These are phyloP conservation scores for Muschampia plurimacula DNA, from an alignment of 2,888 invertebrate species.

Conservation along the genomic window DNA sequence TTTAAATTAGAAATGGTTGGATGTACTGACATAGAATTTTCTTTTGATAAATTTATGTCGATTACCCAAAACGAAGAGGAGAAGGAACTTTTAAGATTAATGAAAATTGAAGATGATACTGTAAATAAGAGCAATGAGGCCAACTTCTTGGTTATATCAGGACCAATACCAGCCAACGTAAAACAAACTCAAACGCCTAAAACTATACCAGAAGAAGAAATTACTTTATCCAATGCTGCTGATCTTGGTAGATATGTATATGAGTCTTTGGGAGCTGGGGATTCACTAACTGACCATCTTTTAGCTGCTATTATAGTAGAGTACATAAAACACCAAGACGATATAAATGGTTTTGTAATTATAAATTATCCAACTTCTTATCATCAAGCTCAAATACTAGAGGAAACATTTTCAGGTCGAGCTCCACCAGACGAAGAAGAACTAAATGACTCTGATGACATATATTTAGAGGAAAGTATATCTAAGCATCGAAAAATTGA, in stretches of 20 bases:
- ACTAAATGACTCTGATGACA: slow-evolving; percentile 68
- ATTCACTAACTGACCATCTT: slow-evolving; percentile 83
- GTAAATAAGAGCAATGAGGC: slow-evolving; percentile 60
- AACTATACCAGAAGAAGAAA: slow-evolving; percentile 85
- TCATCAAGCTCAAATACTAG: slow-evolving; percentile 85
- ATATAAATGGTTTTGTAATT: slow-evolving; percentile 86
- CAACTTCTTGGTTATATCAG: slow-evolving; percentile 55
- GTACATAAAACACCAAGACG: slow-evolving; percentile 81
- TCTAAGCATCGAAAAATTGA: slow-evolving; percentile 67
- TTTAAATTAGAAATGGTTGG: slow-evolving; percentile 84
- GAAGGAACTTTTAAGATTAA: slow-evolving; percentile 67
- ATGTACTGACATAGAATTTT: slow-evolving; percentile 76
- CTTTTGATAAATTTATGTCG: slow-evolving; percentile 67
- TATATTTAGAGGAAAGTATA: slow-evolving; percentile 73
- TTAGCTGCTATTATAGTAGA: slow-evolving; percentile 86
- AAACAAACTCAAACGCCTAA: slow-evolving; percentile 87
- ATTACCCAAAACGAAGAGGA: slow-evolving; percentile 62
- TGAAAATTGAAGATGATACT: slow-evolving; percentile 67
- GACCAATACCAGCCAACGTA: slow-evolving; percentile 61
- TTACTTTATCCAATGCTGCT: slow-evolving; percentile 78
- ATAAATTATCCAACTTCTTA: slow-evolving; percentile 87
- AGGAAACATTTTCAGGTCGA: slow-evolving; percentile 85
- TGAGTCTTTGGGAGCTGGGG: slow-evolving; percentile 82
- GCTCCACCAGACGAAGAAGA: slow-evolving; percentile 72
- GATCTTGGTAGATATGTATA: slow-evolving; percentile 84